These are phyloP conservation scores for Pelmatolapia mariae DNA, from an alignment of 2,113 vertebrate genomes.

Conservation along the genomic window DNA sequence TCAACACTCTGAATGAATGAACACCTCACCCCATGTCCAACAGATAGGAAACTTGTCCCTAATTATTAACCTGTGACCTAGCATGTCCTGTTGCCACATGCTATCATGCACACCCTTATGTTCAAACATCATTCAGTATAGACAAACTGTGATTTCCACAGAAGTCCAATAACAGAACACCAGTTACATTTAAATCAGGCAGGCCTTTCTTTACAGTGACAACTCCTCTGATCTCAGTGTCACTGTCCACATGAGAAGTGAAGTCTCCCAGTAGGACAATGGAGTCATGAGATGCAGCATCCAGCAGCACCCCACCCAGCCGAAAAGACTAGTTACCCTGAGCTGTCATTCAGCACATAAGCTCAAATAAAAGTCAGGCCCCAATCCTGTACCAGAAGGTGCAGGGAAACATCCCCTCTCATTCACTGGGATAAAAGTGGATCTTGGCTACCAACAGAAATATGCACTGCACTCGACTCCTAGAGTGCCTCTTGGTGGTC, in stretches of 20 bases:
- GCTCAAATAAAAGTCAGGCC: neutral
- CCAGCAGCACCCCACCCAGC: neutral
- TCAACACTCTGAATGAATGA: neutral
- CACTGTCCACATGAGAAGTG: neutral
- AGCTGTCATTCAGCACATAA: neutral
- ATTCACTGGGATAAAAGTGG: neutral
- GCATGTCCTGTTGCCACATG: neutral
- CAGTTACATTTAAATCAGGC: neutral
- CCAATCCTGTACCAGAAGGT: neutral
- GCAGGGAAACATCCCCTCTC: neutral
- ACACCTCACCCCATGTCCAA: neutral
- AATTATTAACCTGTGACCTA: neutral
- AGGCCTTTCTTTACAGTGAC: neutral
- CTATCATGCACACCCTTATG: neutral
- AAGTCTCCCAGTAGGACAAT: neutral
- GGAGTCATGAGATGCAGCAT: neutral
- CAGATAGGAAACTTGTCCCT: neutral
- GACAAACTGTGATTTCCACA: neutral
- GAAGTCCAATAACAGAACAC: neutral
- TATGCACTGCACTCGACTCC: neutral
- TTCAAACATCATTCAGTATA: rapidly evolving
- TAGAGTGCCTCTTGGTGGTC: neutral
- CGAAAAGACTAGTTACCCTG: neutral
- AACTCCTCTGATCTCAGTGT: neutral
- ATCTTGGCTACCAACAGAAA: neutral